Base-by-base conservation (phyloP, 1,140 invertebrate genomes). In the Adoxophyes honmai region DNA sequence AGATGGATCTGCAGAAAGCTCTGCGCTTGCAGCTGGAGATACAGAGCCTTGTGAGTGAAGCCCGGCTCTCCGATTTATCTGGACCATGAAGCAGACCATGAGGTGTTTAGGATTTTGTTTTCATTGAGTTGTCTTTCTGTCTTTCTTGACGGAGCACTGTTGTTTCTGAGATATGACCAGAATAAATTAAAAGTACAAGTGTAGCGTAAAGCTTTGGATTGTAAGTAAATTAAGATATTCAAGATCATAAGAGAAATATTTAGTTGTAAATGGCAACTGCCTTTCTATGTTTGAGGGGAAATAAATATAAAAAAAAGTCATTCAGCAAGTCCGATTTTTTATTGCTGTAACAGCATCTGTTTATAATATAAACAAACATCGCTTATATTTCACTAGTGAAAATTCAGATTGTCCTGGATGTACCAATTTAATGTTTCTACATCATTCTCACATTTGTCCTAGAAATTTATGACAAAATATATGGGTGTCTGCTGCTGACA, bases 261-360 rank as follows among this genome's bases (percentile, higher is more conserved):
- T 28, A 28, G 21, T 28, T 28, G 21, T 28, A 3, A 28, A 28
- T 3, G 6, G 21, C 21, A 28, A 28, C 21, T 28, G 36, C 36
- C 13, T 10, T 9, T 37, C 2, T 4, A 37, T 37, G 9, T 37
- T 9, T 35, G 5, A 48, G 21, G 18, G 21, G 6, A 28, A 48
- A 44, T 44, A 21, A 44, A 44, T 44, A 44, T 51, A 71, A 74
- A 67, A 73, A 62, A 65, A 61, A 61, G 66, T 57, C 34, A 57
- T 34, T 36, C 54, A 71, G 63, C 75, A 75, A 73, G 73, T 85
- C 74, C 77, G 80, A 86, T 79, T 80, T 86, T 78, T 88, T 85
- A 88, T 89, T 89, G 88, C 86, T 89, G 82, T 87, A 73, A 85
- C 84, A 89, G 85, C 85, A 81, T 89, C 76, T 70, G 69, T 85